Evolutionary conservation across 1,140 invertebrate species (phyloP).

Genomic region (Limonius californicus): DNA sequence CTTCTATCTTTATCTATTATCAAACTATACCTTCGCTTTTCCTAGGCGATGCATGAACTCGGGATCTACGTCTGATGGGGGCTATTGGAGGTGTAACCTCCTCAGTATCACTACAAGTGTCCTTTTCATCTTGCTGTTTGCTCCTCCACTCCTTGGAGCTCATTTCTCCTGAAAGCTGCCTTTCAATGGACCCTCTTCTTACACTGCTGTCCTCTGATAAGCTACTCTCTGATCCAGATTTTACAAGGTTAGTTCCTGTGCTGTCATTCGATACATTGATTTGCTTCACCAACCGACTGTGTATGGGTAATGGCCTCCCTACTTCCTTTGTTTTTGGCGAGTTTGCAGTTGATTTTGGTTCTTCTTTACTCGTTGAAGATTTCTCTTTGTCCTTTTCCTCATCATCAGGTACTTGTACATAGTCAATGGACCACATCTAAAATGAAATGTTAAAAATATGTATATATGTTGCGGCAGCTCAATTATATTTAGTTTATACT

Average conservation of each 20-base stretch:
- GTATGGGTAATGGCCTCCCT: slow-evolving; percentile 38
- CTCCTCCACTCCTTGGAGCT: slow-evolving; percentile 66
- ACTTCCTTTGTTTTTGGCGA: slow-evolving; percentile 24
- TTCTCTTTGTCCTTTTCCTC: slow-evolving; percentile 43
- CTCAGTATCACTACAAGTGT: slow-evolving; percentile 61
- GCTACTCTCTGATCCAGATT: slow-evolving; percentile 83
- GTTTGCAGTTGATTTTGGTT: slow-evolving; percentile 24
- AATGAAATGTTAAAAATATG: slow-evolving; percentile 33
- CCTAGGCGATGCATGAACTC: slow-evolving; percentile 61
- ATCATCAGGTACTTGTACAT: slow-evolving; percentile 82
- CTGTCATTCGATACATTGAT: slow-evolving; percentile 72
- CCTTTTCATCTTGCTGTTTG: slow-evolving; percentile 66
- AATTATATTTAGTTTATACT: no score
- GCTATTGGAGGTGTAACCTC: slow-evolving; percentile 35
- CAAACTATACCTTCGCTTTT: slow-evolving; percentile 60
- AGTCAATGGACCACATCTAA: slow-evolving; percentile 95
- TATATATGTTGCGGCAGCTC: no score
- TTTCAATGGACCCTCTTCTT: slow-evolving; percentile 15
- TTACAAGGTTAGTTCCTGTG: slow-evolving; percentile 56
- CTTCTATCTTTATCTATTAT: no score
- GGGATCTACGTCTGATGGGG: slow-evolving; percentile 51
- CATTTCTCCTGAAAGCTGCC: slow-evolving; percentile 47
- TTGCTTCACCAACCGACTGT: slow-evolving; percentile 66
- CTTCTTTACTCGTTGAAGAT: slow-evolving; percentile 38
- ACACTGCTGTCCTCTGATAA: slow-evolving; percentile 63